A percentile compares a stretch with the other conserved stretches of the same genome.
These are phyloP conservation scores for Acanthornis magna DNA, from an alignment of 2,797 vertebrate species.

Conservation along the genomic window DNA sequence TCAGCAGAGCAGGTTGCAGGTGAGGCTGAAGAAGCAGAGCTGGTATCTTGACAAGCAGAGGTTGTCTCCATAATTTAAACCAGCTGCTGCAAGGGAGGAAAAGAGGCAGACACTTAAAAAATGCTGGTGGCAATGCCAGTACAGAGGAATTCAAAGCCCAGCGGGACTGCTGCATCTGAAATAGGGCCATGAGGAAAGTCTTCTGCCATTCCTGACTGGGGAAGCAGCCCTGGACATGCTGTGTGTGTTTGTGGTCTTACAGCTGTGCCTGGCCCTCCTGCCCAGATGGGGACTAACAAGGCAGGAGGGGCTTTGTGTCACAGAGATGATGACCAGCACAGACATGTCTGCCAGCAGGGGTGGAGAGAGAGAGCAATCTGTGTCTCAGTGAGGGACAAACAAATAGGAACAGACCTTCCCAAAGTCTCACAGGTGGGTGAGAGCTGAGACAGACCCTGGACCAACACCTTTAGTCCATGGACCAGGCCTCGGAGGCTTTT, in stretches of 20 bases:
- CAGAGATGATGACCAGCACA: neutral
- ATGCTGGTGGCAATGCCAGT: neutral
- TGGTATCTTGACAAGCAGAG: neutral
- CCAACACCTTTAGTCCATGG: neutral
- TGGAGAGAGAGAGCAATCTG: neutral
- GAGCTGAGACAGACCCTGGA: neutral
- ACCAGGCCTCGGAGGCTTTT: neutral
- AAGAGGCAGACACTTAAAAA: neutral
- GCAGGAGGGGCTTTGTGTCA: neutral
- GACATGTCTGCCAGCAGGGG: neutral
- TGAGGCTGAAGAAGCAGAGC: neutral
- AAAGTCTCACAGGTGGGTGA: neutral
- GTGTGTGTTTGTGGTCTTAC: neutral
- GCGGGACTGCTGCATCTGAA: neutral
- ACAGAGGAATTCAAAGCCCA: neutral
- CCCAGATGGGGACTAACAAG: neutral
- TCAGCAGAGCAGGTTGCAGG: neutral
- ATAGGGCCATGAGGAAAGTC: neutral
- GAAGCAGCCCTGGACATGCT: neutral
- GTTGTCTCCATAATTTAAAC: neutral
- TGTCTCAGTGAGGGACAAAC: neutral
- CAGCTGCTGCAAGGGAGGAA: neutral
- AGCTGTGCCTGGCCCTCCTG: neutral
- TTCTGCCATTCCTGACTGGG: neutral
- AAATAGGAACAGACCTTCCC: neutral